Evolutionary conservation across 2,797 vertebrate species (phyloP), one percentile per base, ranked within the genome.

Genomic region (Coracias cyanogaster): DNA sequence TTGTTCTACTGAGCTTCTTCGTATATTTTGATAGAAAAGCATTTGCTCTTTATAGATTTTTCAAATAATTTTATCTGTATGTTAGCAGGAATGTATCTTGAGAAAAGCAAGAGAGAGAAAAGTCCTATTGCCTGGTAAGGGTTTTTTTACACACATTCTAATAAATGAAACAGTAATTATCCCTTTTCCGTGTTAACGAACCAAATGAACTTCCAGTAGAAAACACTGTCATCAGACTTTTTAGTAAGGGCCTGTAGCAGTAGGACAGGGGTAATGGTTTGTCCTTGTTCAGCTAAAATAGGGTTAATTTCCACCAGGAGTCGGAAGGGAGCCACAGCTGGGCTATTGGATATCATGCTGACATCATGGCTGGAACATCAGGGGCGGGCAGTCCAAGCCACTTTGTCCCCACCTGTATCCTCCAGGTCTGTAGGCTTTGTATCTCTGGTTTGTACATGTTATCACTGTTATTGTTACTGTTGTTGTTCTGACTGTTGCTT

Each of bases 21-120:
- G 29, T 72, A 10, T 41, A 61, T 84, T 92, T 82, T 24, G 25
- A 41, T 26, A 73, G 25, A 33, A 28, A 85, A 89, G 6, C 46
- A 72, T 58, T 82, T 80, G 31, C 3, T 94, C 43, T 80, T 92
- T 70, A 74, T 60, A 93, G 55, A 69, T 77, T 86, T 81, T 84
- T 81, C 33, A 76, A 69, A 71, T 69, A 93, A 73, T 73, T 94
- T 93, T 94, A 95, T 95, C 90, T 86, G 46, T 61, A 54, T 39
- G 15, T 67, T 87, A 24, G 52, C 91, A 94, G 89, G 20, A 92
- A 70, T 7, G 15, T 28, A 51, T 65, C 80, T 62, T 81, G 77
- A 95, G 80, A 76, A 93, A 90, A 65, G 22, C 25, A 73, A 37
- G 9, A 60, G 22, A 29, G 12, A 62, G 19, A 67, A 85, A 66